Conservation (phyloP, 2,888 invertebrate species). For the Bruchidius siliquastri region DNA sequence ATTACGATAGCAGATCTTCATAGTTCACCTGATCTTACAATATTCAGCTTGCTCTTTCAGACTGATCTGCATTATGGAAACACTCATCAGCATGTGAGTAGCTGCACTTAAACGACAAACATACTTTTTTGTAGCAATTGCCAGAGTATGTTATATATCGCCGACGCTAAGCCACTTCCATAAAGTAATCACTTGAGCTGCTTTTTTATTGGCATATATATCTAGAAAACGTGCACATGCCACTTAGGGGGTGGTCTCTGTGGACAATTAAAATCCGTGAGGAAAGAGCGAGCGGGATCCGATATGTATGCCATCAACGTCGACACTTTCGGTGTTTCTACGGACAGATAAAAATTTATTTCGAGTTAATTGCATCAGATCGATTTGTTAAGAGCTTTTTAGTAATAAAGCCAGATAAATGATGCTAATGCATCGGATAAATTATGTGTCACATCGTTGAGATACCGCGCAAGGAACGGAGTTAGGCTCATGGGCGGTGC, state of each 20-base stretch:
- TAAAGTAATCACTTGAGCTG: background rate
- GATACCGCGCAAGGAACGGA: slow-evolving; percentile 9
- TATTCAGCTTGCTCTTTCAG: background rate
- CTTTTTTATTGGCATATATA: background rate
- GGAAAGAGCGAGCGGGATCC: background rate
- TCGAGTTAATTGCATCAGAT: slow-evolving; percentile 18
- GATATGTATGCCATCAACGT: background rate
- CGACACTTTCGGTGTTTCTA: slow-evolving; percentile 17
- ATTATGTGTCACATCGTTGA: slow-evolving; percentile 16
- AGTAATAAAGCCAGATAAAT: slow-evolving; percentile 15
- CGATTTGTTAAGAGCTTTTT: slow-evolving; percentile 20
- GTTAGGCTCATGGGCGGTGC: slow-evolving; percentile 4
- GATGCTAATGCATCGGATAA: slow-evolving; percentile 16
- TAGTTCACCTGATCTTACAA: no score
- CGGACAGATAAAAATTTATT: slow-evolving; percentile 19
- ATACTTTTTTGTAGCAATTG: background rate
- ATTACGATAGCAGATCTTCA: no score
- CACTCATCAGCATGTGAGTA: background rate
- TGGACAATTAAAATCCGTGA: background rate
- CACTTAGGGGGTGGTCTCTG: background rate
- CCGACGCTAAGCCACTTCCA: background rate
- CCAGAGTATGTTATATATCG: background rate
- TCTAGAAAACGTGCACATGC: background rate
- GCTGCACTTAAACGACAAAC: background rate
- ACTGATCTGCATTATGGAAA: background rate